phyloP scores from a whole-genome alignment of 2,113 vertebrate species.

The Uropsilus gracilis region DNA sequence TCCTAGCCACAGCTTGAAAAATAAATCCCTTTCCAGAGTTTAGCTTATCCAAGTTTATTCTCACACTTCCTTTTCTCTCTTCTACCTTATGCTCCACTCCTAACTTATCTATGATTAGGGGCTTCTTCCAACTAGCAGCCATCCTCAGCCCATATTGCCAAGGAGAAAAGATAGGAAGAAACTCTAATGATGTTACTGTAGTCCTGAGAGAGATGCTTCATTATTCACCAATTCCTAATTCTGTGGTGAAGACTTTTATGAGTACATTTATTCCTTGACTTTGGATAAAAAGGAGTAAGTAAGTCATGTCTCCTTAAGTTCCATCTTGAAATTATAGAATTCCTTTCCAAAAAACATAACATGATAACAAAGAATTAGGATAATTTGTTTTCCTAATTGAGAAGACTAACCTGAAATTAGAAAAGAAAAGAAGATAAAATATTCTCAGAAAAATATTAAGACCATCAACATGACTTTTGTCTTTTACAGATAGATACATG shows the following conservation, averaged over 20 bases:
- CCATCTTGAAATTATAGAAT: background rate
- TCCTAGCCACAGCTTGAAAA: background rate
- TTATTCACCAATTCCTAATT: background rate
- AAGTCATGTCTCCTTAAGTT: background rate
- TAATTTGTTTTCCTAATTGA: constrained; percentile 16
- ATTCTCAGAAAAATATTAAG: constrained; percentile 21
- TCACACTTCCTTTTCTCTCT: background rate
- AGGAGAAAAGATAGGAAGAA: background rate
- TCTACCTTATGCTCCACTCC: background rate
- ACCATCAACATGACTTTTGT: background rate
- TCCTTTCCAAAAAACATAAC: background rate
- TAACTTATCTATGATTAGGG: background rate
- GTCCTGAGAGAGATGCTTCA: background rate
- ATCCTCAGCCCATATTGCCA: background rate
- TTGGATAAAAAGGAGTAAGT: background rate
- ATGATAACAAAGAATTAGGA: background rate
- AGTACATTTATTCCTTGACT: background rate
- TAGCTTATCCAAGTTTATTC: background rate
- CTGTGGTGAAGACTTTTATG: background rate
- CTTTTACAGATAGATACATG: background rate
- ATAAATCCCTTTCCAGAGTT: background rate
- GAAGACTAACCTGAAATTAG: constrained; percentile 39
- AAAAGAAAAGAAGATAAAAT: constrained; percentile 40
- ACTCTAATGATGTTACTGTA: background rate
- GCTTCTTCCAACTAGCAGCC: background rate